A percentile compares a stretch with the other conserved stretches of the same genome.
Evolutionary conservation across 2,113 vertebrate genomes (phyloP).

Genomic region (Isurus oxyrinchus): DNA sequence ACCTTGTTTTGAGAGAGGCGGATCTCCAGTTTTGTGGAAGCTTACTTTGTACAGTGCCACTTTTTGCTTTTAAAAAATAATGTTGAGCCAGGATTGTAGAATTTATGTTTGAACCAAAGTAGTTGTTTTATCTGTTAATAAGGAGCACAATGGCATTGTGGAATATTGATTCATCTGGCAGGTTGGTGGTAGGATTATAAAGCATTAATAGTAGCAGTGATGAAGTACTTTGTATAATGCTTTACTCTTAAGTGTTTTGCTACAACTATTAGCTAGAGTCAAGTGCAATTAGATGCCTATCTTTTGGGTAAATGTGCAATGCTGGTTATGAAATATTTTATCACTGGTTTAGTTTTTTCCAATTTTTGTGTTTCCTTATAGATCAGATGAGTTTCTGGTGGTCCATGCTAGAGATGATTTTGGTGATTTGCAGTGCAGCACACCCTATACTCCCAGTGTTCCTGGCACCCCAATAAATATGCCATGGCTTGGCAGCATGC

Average conservation of each 20-base stretch:
- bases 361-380: slow-evolving; percentile 46
- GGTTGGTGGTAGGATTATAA: background rate
- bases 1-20: background rate
- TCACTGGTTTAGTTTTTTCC: background rate
- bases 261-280: background rate
- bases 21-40: background rate
- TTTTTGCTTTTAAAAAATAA: too few relatives aligned
- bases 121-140: background rate
- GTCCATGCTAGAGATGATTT: slow-evolving; percentile 83
- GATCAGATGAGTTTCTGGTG: slow-evolving; percentile 86
- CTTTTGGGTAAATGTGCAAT: background rate
- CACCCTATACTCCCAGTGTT: slow-evolving; percentile 88
- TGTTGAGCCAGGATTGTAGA: too few relatives aligned
- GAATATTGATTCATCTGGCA: background rate
- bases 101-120: background rate
- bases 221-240: background rate
- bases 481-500: slow-evolving; percentile 89
- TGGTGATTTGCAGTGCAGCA: slow-evolving; percentile 75
- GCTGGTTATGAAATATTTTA: background rate
- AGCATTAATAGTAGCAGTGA: background rate
- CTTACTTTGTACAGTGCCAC: too few relatives aligned
- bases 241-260: background rate
- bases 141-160: background rate
- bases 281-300: background rate
- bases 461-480: slow-evolving; percentile 93